phyloP scores from a whole-genome alignment of 1,140 invertebrate genomes.

The Pollicipes pollicipes region DNA sequence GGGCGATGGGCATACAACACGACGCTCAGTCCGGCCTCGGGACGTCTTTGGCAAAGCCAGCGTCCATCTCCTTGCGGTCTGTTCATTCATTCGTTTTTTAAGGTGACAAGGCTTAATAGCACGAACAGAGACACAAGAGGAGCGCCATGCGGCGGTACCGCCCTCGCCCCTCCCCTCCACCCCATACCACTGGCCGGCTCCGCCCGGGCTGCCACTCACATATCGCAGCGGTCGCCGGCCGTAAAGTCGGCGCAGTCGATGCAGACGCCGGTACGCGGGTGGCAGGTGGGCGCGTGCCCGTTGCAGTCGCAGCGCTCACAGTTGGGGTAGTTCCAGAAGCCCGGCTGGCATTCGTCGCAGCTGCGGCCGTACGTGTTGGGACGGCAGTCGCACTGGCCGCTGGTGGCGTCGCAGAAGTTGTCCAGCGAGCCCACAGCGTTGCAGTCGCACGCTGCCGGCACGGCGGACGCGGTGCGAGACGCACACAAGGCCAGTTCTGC shows the following conservation, averaged over 20 bases:
- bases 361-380: constrained; percentile 80
- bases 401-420: constrained; percentile 76
- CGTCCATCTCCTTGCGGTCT: too few relatives aligned
- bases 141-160: too few relatives aligned
- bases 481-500: too few relatives aligned
- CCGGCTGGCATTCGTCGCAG: constrained; percentile 86
- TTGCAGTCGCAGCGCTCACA: constrained; percentile 91
- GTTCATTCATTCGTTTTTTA: too few relatives aligned
- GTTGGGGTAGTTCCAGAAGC: constrained; percentile 89
- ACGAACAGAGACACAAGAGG: too few relatives aligned
- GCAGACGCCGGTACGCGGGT: constrained; percentile 79
- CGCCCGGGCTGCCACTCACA: constrained; percentile 24
- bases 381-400: constrained; percentile 82
- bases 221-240: constrained; percentile 65
- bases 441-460: constrained; percentile 68
- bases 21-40: too few relatives aligned
- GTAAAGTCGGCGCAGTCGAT: constrained; percentile 72
- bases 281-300: constrained; percentile 86
- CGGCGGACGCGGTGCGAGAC: too few relatives aligned
- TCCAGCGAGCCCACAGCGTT: constrained; percentile 82
- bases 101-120: too few relatives aligned
- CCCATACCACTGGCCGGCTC: too few relatives aligned
- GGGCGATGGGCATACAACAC: too few relatives aligned
- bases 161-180: too few relatives aligned
- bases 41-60: too few relatives aligned